Evolutionary conservation across 2,888 invertebrate species (phyloP).

Genomic region (Heterodera filipjevi): DNA sequence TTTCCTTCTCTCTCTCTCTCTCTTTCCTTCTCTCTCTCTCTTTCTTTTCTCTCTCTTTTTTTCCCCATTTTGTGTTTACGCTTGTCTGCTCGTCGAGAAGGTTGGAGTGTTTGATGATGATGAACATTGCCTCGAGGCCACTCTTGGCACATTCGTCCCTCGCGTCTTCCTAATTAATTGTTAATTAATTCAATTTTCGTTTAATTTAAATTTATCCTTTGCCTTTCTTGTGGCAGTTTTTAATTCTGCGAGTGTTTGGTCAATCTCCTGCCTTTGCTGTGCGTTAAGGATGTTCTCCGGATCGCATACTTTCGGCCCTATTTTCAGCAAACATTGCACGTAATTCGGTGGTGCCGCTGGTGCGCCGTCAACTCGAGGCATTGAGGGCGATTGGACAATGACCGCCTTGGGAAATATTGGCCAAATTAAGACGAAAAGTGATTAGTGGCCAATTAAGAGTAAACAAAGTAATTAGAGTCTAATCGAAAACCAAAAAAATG

Average conservation of each 20-base stretch:
- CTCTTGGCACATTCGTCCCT: slow-evolving; percentile 18
- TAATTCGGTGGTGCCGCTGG: slow-evolving; percentile 23
- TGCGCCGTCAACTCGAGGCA: background rate
- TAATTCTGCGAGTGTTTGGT: slow-evolving; percentile 22
- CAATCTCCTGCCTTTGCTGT: slow-evolving; percentile 23
- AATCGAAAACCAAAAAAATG: too few relatives aligned
- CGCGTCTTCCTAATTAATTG: slow-evolving; percentile 14
- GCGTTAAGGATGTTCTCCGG: slow-evolving; percentile 12
- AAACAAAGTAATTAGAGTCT: too few relatives aligned
- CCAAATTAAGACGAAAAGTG: too few relatives aligned
- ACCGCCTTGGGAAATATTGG: background rate
- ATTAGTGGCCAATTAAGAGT: too few relatives aligned
- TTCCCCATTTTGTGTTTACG: background rate
- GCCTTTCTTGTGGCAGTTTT: slow-evolving; percentile 19
- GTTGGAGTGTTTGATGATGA: slow-evolving; percentile 19
- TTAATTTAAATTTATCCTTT: background rate
- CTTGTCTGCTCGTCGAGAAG: slow-evolving; percentile 14
- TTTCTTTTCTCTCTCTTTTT: background rate
- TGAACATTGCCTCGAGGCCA: slow-evolving; percentile 25
- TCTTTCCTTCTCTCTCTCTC: too few relatives aligned
- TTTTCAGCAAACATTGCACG: slow-evolving; percentile 23
- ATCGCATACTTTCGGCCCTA: slow-evolving; percentile 20
- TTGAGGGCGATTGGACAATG: background rate
- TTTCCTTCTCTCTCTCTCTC: too few relatives aligned
- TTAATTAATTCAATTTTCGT: background rate